phyloP scores from a whole-genome alignment of 2,113 vertebrate species.

The Actenoides hombroni region DNA sequence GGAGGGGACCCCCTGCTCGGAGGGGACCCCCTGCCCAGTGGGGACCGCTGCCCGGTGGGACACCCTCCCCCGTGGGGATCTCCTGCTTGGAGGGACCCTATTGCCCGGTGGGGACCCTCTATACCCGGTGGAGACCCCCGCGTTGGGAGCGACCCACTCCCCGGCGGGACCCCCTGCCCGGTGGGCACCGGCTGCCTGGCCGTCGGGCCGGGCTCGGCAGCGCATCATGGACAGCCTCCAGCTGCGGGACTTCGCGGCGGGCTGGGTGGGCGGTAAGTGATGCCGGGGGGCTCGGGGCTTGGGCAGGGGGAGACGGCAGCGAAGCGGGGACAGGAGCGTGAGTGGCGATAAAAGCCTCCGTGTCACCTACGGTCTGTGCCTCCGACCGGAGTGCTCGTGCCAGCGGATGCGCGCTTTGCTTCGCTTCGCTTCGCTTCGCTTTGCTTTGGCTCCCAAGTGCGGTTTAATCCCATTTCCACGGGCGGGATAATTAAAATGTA shows the following conservation, averaged over 20 bases:
- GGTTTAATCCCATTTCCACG: neutral
- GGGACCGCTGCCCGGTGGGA: neutral
- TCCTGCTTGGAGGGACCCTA: neutral
- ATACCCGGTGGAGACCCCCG: neutral
- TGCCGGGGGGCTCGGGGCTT: neutral
- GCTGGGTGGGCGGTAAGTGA: constrained; percentile 77
- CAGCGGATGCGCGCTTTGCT: neutral
- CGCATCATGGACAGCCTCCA: constrained; percentile 43
- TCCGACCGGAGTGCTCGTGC: neutral
- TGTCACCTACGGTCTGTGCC: neutral
- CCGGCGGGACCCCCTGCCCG: neutral
- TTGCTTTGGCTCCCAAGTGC: accelerated
- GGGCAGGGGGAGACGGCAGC: neutral
- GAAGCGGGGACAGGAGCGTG: neutral
- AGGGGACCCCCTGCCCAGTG: neutral
- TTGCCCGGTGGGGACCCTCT: neutral
- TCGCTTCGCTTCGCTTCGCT: neutral
- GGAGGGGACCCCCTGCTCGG: neutral
- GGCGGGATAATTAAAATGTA: neutral
- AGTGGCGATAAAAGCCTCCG: accelerated
- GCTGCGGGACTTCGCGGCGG: constrained; percentile 75
- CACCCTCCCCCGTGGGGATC: neutral
- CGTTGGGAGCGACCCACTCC: neutral
- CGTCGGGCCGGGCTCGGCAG: neutral
- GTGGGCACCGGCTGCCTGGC: too few relatives aligned